Evolutionary conservation across 2,888 invertebrate species (phyloP).

Genomic region (Acanthosoma haemorrhoidale): DNA sequence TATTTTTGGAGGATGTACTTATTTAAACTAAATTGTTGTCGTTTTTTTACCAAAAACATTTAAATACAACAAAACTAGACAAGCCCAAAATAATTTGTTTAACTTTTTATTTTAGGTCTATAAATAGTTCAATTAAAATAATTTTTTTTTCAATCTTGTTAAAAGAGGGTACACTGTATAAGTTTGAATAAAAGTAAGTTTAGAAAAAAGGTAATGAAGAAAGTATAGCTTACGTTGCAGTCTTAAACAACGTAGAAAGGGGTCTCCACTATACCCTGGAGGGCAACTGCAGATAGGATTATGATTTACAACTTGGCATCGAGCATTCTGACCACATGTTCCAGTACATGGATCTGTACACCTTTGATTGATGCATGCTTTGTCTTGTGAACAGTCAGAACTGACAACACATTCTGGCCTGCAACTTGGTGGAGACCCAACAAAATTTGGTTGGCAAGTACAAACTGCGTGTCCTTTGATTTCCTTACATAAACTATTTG

Average conservation of each 20-base stretch:
- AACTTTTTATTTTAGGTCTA: not conserved
- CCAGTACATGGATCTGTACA: conserved; percentile 63
- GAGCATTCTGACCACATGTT: conserved; percentile 59
- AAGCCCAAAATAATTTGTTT: no score
- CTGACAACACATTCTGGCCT: conserved; percentile 62
- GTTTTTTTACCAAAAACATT: no score
- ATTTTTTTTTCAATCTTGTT: no score
- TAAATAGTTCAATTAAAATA: not conserved
- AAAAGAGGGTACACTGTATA: no score
- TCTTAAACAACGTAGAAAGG: conserved; percentile 52
- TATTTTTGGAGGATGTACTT: no score
- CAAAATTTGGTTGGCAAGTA: conserved; percentile 56
- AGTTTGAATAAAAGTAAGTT: not conserved
- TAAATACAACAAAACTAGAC: no score
- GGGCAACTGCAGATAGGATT: conserved; percentile 63
- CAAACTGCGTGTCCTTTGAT: conserved; percentile 59
- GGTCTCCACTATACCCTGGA: conserved; percentile 59
- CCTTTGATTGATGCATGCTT: conserved; percentile 58
- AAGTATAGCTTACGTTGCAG: conserved; percentile 44
- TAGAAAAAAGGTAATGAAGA: conserved; percentile 12
- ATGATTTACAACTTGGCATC: conserved; percentile 63
- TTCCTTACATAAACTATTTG: conserved; percentile 59
- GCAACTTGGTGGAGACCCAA: conserved; percentile 60
- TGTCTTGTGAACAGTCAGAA: conserved; percentile 60
- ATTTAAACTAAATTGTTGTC: no score